These are phyloP conservation scores for Pseudopleuronectes americanus DNA, from an alignment of 2,797 vertebrate genomes.

Conservation along the genomic window DNA sequence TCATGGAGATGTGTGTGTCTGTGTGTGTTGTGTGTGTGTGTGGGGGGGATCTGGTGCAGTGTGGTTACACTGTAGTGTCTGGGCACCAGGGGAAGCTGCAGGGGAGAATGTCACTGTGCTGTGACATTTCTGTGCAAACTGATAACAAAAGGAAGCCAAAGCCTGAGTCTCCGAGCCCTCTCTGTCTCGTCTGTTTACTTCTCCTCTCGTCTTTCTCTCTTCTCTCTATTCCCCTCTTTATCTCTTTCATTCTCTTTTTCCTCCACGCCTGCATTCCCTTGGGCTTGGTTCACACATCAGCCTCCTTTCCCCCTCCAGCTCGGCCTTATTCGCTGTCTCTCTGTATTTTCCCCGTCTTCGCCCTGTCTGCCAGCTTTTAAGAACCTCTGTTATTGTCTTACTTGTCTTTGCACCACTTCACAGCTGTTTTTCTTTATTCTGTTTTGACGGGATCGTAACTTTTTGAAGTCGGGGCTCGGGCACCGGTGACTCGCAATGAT, in stretches of 20 bases:
- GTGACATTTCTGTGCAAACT: conserved; percentile 80
- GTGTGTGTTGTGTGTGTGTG: neutral
- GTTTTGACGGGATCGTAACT: conserved; percentile 12
- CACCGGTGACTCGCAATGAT: neutral
- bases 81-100: conserved; percentile 70
- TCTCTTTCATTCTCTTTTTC: conserved; percentile 41
- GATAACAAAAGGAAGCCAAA: conserved; percentile 75
- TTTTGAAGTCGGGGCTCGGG: neutral
- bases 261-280: conserved; percentile 24
- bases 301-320: neutral
- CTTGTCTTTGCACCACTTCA: conserved; percentile 3
- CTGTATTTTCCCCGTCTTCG: conserved; percentile 13
- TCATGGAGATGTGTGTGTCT: no score
- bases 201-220: conserved; percentile 28
- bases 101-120: conserved; percentile 72
- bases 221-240: conserved; percentile 26
- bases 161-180: conserved; percentile 49
- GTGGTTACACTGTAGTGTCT: conserved; percentile 36
- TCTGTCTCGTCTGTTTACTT: conserved; percentile 51
- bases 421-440: neutral
- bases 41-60: neutral
- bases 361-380: conserved; percentile 9
- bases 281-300: conserved; percentile 31
- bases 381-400: conserved; percentile 2
- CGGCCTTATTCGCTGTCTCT: conserved; percentile 13